Base-by-base conservation (phyloP, 2,888 invertebrate species). In the Tenthredo scrophulariae region DNA sequence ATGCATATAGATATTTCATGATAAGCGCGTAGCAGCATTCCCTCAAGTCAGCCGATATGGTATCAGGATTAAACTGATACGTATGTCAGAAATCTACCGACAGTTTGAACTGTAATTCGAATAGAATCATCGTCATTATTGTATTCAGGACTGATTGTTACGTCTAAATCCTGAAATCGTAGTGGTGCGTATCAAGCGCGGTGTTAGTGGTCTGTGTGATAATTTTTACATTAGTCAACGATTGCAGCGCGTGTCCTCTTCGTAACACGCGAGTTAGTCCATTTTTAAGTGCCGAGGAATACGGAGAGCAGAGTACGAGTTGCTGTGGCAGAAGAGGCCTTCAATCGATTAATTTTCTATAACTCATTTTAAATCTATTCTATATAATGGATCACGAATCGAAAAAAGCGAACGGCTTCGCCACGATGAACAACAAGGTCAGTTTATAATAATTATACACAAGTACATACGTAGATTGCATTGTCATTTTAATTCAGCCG, bases 211-310 rank as follows among this genome's bases (percentile, higher is more conserved):
- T 37, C 22, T 22, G 26, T 43, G 15, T 33, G 72, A 74, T 74
- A 43, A 74, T 22, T 74, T 74, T 74, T 43, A 37, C 22, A 43
- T 6, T 22, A 22, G 40, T 74, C 72, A 74, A 22, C 67, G 67
- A 67, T 67, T 67, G 67, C 54, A 54, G 54, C 33, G 67, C 67
- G 33, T 67, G 67, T 33, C 67, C 43, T 26, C 43, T 43, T 74
- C 72, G 43, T 74, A 43, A 43, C 70, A 18, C 70, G 72, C 29
- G 50, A 77, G 77, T 77, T 50, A 54, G 46, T 77, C 13, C 50
- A 22, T 74, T 77, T 50, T 33, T 54, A 40, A 54, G 50, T 77
- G 29, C 77, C 50, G 77, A 77, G 77, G 77, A 77, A 50, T 29
- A 54, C 26, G 46, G 33, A 54, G 50, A 75, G 50, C 33, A 54